These are phyloP conservation scores for Ammodytes dubius DNA, from an alignment of 2,113 vertebrate genomes.

Conservation along the genomic window DNA sequence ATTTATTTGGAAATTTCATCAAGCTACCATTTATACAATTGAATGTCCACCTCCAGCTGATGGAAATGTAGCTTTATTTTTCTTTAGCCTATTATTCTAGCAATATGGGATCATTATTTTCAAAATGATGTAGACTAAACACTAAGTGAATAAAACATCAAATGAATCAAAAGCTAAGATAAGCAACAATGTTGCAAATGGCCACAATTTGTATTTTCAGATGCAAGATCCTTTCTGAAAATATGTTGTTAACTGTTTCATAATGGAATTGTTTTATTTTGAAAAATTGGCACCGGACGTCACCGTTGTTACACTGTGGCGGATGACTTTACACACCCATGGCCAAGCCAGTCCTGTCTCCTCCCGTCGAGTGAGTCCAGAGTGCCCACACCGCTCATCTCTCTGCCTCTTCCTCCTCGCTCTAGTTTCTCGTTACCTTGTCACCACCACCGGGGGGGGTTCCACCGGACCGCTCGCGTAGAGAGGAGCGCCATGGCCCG, in stretches of 20 bases:
- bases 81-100: background rate
- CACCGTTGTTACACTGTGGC: rapidly evolving
- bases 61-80: background rate
- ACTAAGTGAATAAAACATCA: too few relatives aligned
- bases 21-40: background rate
- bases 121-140: too few relatives aligned
- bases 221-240: too few relatives aligned
- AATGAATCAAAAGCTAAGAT: too few relatives aligned
- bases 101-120: too few relatives aligned
- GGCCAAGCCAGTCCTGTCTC: constrained; percentile 17
- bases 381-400: background rate
- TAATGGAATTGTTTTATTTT: constrained; percentile 48
- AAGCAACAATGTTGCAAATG: too few relatives aligned
- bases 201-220: too few relatives aligned
- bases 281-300: constrained; percentile 29
- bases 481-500: constrained; percentile 65
- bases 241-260: too few relatives aligned
- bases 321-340: background rate
- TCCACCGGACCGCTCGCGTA: constrained; percentile 51
- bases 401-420: constrained; percentile 18
- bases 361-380: constrained; percentile 33
- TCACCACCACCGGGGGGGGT: constrained; percentile 52
- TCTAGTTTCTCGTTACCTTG: constrained; percentile 16
- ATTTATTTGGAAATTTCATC: background rate
- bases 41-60: background rate